phyloP scores from a whole-genome alignment of 2,113 vertebrate genomes.

The Hippopotamus amphibius region DNA sequence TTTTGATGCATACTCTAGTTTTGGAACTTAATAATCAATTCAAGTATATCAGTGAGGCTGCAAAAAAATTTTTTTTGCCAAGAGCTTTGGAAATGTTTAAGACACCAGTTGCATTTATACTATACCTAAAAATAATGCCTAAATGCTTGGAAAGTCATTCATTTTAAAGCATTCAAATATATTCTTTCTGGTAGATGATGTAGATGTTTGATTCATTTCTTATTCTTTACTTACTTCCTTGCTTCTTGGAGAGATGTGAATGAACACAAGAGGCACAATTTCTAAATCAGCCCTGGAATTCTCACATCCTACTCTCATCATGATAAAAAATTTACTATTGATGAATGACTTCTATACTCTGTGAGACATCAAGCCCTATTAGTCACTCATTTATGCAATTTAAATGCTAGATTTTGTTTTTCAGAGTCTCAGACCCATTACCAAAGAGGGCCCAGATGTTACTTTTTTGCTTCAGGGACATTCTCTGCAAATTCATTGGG shows the following conservation, averaged over 20 bases:
- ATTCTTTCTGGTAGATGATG: slow-evolving; percentile 17
- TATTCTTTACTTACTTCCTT: slow-evolving; percentile 25
- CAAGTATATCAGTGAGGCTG: background rate
- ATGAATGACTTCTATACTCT: slow-evolving; percentile 60
- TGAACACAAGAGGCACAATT: slow-evolving; percentile 31
- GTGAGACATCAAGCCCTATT: slow-evolving; percentile 64
- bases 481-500: slow-evolving; percentile 66
- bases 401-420: slow-evolving; percentile 63
- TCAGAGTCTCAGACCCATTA: slow-evolving; percentile 50
- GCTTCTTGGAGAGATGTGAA: background rate
- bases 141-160: background rate
- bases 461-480: slow-evolving; percentile 68
- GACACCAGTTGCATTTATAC: background rate
- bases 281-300: slow-evolving; percentile 41
- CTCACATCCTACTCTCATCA: slow-evolving; percentile 35
- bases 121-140: background rate
- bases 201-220: background rate
- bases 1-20: background rate
- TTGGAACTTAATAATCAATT: background rate
- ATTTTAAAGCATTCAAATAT: slow-evolving; percentile 6
- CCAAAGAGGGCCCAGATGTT: slow-evolving; percentile 68
- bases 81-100: background rate
- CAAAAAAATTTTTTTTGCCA: background rate
- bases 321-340: slow-evolving; percentile 60
- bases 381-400: slow-evolving; percentile 64